Conservation (phyloP, 2,888 invertebrate species). For the Diplazon laetatorius region DNA sequence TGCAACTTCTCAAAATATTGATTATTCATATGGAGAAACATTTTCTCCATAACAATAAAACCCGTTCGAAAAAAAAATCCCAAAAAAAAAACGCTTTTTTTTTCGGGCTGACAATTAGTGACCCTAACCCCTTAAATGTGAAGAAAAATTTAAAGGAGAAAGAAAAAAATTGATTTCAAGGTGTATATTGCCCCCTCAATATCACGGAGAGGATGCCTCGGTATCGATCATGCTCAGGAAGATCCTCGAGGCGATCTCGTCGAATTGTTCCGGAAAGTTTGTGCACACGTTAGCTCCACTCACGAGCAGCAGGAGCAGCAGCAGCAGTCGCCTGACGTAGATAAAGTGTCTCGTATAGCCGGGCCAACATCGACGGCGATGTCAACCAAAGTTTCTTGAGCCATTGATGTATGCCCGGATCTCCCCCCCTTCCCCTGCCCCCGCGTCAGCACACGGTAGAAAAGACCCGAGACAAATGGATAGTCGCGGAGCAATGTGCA, state of each 20-base stretch:
- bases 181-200: too few species aligned
- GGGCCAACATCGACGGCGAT: conserved; percentile 50
- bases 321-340: conserved; percentile 49
- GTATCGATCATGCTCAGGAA: conserved; percentile 40
- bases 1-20: too few species aligned
- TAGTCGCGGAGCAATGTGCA: neutral
- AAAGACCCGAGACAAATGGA: conserved; percentile 4
- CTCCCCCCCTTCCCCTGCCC: too few species aligned
- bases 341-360: conserved; percentile 47
- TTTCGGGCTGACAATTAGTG: too few species aligned
- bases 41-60: too few species aligned
- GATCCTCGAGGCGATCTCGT: conserved; percentile 45
- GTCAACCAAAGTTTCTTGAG: conserved; percentile 54
- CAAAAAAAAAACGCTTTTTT: too few species aligned
- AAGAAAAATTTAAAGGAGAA: too few species aligned
- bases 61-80: too few species aligned
- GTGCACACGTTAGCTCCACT: conserved; percentile 11
- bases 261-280: conserved; percentile 49
- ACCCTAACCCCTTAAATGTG: too few species aligned
- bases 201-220: too few species aligned
- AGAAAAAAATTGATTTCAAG: too few species aligned
- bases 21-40: too few species aligned
- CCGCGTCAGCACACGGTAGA: neutral
- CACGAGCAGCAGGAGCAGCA: conserved; percentile 26
- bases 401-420: conserved; percentile 46